Conservation (phyloP, 2,113 vertebrate species). For the Pterophyllum scalare region DNA sequence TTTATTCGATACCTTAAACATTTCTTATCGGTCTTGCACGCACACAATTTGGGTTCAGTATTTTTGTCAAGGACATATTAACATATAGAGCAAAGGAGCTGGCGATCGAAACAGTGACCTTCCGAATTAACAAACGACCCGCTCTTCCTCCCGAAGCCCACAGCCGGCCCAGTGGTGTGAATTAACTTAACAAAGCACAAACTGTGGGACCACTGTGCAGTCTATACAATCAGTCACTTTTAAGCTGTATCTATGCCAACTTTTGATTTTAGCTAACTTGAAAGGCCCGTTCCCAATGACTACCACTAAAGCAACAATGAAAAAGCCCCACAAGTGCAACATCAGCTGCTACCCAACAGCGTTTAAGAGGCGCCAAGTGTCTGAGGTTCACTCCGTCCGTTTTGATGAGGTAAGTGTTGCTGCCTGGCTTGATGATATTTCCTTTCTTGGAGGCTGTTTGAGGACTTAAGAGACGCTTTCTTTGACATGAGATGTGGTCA, state of each 20-base stretch:
- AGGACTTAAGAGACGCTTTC: slow-evolving; percentile 1
- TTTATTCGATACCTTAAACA: not conserved
- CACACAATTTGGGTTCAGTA: not conserved
- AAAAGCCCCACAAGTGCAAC: not conserved
- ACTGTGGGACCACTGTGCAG: not conserved
- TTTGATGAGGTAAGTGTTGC: not conserved
- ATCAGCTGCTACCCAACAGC: not conserved
- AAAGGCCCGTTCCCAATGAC: not conserved
- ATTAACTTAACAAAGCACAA: not conserved
- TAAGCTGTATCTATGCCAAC: not conserved
- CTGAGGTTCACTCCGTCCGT: not conserved
- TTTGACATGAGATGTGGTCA: not conserved
- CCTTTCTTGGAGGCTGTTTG: slow-evolving; percentile 3
- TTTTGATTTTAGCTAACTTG: not conserved
- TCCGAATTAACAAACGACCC: not conserved
- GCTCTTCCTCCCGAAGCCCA: not conserved
- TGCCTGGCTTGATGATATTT: not conserved
- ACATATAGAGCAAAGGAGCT: not conserved
- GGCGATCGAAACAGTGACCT: not conserved
- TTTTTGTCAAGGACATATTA: not conserved
- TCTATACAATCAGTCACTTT: not conserved
- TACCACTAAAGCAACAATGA: not conserved
- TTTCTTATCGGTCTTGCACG: not conserved
- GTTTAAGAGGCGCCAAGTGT: not conserved
- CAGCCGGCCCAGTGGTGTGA: not conserved